Evolutionary conservation across 2,797 vertebrate genomes (phyloP), one percentile per base, ranked within the genome.

Genomic region (Cynodonichthys magdalenae): DNA sequence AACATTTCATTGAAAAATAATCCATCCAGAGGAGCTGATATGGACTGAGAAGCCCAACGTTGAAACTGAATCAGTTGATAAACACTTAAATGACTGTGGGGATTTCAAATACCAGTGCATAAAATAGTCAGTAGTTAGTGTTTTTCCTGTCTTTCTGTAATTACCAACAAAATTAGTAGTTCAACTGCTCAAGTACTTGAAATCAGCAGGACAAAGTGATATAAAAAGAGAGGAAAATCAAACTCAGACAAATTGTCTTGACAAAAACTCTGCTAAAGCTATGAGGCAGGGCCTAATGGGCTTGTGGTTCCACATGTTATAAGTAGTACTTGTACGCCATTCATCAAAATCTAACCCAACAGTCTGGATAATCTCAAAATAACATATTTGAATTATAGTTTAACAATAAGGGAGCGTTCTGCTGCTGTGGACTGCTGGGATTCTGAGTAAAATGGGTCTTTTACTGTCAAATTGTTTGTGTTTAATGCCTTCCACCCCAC

Each of bases 401-500:
- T 66, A 73, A 79, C 61, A 71, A 79, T 77, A 71, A 72, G 50
- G 52, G 54, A 63, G 50, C 24, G 57, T 65, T 75, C 17, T 72
- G 62, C 69, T 63, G 58, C 70, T 54, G 62, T 34, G 70, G 52
- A 65, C 71, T 71, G 69, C 31, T 63, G 76, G 67, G 66, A 80
- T 75, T 77, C 71, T 15, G 69, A 72, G 75, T 80, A 86, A 90
- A 89, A 76, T 80, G 83, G 63, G 75, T 77, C 61, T 89, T 90
- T 89, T 86, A 84, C 83, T 67, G 71, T 85, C 81, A 82, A 60
- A 75, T 84, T 86, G 85, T 89, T 92, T 90, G 82, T 82, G 64
- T 90, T 88, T 88, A 89, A 87, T 86, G 75, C 69, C 74, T 79
- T 77, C 66, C 80, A 80, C 75, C 76, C 72, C 77, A 86, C 75